Evolutionary conservation across 1,140 invertebrate species (phyloP).

Genomic region (Tribolium castaneum): DNA sequence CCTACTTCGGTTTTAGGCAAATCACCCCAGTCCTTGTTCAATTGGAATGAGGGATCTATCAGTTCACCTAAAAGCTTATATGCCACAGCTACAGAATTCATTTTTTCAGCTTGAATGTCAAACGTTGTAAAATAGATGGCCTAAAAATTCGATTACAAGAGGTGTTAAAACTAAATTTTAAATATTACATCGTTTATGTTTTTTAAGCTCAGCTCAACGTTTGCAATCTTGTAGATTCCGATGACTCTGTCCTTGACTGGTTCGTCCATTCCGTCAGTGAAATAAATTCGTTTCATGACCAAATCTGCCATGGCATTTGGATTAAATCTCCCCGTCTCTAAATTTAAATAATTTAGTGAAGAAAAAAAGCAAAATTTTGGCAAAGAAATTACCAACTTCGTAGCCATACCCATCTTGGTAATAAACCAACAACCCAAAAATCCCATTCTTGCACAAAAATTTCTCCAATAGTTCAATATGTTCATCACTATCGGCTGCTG

Average conservation of each 20-base stretch:
- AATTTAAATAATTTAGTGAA: neutral
- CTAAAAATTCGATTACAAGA: slow-evolving; percentile 48
- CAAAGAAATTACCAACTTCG: slow-evolving; percentile 63
- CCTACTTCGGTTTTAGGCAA: slow-evolving; percentile 65
- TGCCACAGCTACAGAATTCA: slow-evolving; percentile 64
- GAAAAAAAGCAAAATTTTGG: neutral
- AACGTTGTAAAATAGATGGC: slow-evolving; percentile 61
- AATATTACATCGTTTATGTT: slow-evolving; percentile 66
- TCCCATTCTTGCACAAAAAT: slow-evolving; percentile 66
- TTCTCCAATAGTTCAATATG: slow-evolving; percentile 70
- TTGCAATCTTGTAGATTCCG: slow-evolving; percentile 67
- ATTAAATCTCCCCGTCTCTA: slow-evolving; percentile 68
- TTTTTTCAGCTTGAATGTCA: slow-evolving; percentile 63
- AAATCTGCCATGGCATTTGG: slow-evolving; percentile 59
- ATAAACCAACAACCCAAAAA: slow-evolving; percentile 66
- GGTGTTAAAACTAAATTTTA: neutral
- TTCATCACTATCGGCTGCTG: slow-evolving; percentile 71
- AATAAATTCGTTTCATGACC: slow-evolving; percentile 65
- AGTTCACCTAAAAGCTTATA: slow-evolving; percentile 65
- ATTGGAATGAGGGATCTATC: slow-evolving; percentile 64
- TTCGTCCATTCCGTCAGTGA: slow-evolving; percentile 66
- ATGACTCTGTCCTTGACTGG: slow-evolving; percentile 67
- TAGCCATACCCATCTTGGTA: slow-evolving; percentile 66
- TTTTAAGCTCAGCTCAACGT: slow-evolving; percentile 66
- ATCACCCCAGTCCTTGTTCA: slow-evolving; percentile 68